Percentiles rank a stretch among this genome's conserved stretches.
Evolutionary conservation across 2,797 vertebrate species (phyloP).

Genomic region (Calcarius lapponicus): DNA sequence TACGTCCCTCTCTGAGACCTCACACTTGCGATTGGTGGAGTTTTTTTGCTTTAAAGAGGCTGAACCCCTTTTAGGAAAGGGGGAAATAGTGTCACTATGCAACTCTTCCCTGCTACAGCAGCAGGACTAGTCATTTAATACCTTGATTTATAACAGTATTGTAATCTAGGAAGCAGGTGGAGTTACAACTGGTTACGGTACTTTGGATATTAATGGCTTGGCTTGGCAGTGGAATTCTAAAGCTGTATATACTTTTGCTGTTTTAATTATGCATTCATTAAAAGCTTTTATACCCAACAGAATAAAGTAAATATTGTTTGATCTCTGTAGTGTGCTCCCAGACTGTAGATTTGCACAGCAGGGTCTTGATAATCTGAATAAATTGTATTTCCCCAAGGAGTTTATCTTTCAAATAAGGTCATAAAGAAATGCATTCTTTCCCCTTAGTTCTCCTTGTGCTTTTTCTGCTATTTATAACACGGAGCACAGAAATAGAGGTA

Average conservation of each 20-base stretch:
- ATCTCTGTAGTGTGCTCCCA: constrained; percentile 85
- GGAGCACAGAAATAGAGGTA: constrained; percentile 48
- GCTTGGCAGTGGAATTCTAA: constrained; percentile 79
- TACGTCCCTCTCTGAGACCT: neutral
- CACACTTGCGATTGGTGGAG: neutral
- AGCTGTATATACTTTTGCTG: constrained; percentile 79
- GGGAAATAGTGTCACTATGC: neutral
- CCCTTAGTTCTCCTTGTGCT: constrained; percentile 76
- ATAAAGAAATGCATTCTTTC: constrained; percentile 81
- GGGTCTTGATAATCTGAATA: constrained; percentile 87
- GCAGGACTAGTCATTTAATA: constrained; percentile 43
- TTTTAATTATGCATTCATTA: constrained; percentile 89
- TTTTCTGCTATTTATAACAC: constrained; percentile 73
- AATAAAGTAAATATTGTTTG: constrained; percentile 90
- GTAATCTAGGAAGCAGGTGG: constrained; percentile 81
- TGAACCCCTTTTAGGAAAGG: neutral
- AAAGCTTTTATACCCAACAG: constrained; percentile 86
- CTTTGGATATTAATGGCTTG: constrained; percentile 81
- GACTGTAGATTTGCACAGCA: constrained; percentile 87
- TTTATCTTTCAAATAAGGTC: constrained; percentile 87
- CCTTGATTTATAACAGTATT: constrained; percentile 74
- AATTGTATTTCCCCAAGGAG: constrained; percentile 86
- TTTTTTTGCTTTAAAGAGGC: neutral
- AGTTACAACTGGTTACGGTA: constrained; percentile 73
- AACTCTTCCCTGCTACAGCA: neutral